Conservation (phyloP, 2,797 vertebrate genomes). For the Iguana delicatissima region DNA sequence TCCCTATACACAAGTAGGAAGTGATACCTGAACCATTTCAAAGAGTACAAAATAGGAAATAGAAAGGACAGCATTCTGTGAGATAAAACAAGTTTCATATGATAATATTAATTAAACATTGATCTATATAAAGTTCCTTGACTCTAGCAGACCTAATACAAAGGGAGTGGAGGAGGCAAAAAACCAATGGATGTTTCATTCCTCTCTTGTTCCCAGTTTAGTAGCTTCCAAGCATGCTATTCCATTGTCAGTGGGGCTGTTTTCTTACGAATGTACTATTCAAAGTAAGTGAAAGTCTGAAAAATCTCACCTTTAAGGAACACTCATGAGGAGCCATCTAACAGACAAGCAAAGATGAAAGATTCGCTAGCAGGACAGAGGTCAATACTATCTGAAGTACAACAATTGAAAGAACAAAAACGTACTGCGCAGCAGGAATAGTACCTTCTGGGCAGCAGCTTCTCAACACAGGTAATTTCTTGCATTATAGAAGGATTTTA, state of each 20-base stretch:
- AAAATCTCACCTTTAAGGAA: slow-evolving; percentile 17
- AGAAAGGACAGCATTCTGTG: background rate
- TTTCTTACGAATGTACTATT: background rate
- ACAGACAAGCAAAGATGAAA: slow-evolving; percentile 20
- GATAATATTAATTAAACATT: background rate
- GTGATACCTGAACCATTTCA: background rate
- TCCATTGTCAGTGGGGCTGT: background rate
- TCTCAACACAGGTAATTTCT: background rate
- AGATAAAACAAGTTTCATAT: slow-evolving; percentile 1
- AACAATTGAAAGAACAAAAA: slow-evolving; percentile 24
- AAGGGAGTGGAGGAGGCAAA: background rate
- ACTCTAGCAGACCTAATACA: background rate
- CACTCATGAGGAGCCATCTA: slow-evolving; percentile 14
- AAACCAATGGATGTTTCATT: background rate
- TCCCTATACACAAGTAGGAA: background rate
- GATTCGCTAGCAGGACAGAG: background rate
- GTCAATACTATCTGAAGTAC: slow-evolving; percentile 1
- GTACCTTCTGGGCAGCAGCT: slow-evolving; percentile 11
- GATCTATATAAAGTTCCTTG: background rate
- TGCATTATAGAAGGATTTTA: slow-evolving; percentile 21
- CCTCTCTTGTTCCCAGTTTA: background rate
- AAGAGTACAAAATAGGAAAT: background rate
- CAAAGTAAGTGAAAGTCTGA: slow-evolving; percentile 1
- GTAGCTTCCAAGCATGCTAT: background rate
- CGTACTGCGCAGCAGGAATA: background rate